Evolutionary conservation across 2,797 vertebrate genomes (phyloP), one percentile per base, ranked within the genome.

Genomic region (Rhinogobio ventralis): DNA sequence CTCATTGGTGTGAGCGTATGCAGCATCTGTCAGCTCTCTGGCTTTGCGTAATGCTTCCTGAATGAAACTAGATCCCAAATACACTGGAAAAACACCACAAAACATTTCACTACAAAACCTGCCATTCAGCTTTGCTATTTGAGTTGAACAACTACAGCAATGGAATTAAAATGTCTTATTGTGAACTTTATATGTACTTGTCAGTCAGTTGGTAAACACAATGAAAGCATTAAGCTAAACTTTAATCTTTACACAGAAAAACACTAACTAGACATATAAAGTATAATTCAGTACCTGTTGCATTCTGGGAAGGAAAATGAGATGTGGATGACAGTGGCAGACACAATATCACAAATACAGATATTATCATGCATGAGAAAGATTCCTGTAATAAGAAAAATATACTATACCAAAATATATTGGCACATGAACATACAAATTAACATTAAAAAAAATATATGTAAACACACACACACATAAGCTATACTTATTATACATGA

Each of bases 41-140:
- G 95, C 95, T 89, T 83, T 91, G 80, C 86, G 92, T 73, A 96
- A 90, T 88, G 95, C 95, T 86, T 94, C 93, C 80, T 90, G 87
- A 64, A 96, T 85, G 83, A 94, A 94, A 3, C 11, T 71, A 46
- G 94, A 94, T 11, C 94, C 94, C 80, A 87, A 84, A 86, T 91
- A 92, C 82, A 87, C 94, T 95, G 90, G 83, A 84, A 77, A 72
- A 68, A 69, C 19, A 23, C 5, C 45, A 46, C 0, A 85, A 39
- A 80, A 7, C 17, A 73, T 33, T 73, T 49, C 25, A 28, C 7
- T 4, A 1, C 2, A 10, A n/a, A 13, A 83, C 51, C 20, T 30
- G 66, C n/a, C n/a, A 20, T 6, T 53, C 33, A 25, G 7, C 3
- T 20, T 10, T 17, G 15, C 3, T 51, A n/a, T 53, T 6, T 7